phyloP scores from a whole-genome alignment of 2,797 vertebrate species.

The Mallotus villosus region DNA sequence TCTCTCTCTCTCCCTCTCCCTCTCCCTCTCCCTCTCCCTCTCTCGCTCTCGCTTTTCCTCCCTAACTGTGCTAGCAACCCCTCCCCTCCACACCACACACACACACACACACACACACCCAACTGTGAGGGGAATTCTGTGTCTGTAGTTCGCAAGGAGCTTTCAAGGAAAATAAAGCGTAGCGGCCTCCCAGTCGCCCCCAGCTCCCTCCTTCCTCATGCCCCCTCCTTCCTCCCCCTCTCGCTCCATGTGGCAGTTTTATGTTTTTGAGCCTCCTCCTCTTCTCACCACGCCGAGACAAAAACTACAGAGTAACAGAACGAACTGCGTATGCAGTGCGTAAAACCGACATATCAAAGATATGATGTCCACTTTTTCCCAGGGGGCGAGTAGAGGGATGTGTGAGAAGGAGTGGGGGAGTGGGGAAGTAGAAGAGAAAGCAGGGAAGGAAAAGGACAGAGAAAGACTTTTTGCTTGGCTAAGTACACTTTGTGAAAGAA shows the following conservation, averaged over 20 bases:
- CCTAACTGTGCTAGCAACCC: slow-evolving; percentile 18
- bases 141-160: slow-evolving; percentile 75
- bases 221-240: slow-evolving; percentile 32
- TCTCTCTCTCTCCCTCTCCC: neutral
- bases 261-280: slow-evolving; percentile 35
- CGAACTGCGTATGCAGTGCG: slow-evolving; percentile 42
- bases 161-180: slow-evolving; percentile 73
- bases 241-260: slow-evolving; percentile 54
- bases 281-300: slow-evolving; percentile 28
- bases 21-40: neutral
- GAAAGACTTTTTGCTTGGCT: slow-evolving; percentile 73
- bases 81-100: slow-evolving; percentile 23
- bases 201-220: slow-evolving; percentile 18
- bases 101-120: slow-evolving; percentile 16
- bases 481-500: slow-evolving; percentile 66
- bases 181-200: slow-evolving; percentile 58
- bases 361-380: slow-evolving; percentile 45
- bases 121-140: slow-evolving; percentile 73
- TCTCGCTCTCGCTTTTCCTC: slow-evolving; percentile 29
- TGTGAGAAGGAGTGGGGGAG: slow-evolving; percentile 3
- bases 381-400: slow-evolving; percentile 20
- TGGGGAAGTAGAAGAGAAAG: slow-evolving; percentile 20
- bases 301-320: slow-evolving; percentile 27
- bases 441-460: slow-evolving; percentile 33
- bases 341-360: slow-evolving; percentile 47